Evolutionary conservation across 2,113 vertebrate genomes (phyloP).

Genomic region (Machaerirhynchus nigripectus): DNA sequence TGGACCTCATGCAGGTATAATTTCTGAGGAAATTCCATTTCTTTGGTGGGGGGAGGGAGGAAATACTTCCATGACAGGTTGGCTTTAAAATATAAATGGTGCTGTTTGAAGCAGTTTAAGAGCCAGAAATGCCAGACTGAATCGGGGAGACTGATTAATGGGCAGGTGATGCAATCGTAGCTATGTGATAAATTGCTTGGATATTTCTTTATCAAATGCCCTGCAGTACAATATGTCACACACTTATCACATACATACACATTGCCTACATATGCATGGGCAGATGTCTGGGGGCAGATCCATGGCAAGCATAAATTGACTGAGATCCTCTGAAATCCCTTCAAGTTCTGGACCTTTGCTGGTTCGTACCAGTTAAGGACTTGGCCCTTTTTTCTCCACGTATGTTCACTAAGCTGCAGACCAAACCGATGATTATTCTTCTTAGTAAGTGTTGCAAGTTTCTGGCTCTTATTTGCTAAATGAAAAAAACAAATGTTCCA

Average conservation of each 20-base stretch:
- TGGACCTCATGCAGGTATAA: neutral
- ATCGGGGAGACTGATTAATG: neutral
- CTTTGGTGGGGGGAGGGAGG: neutral
- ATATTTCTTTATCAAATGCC: constrained; percentile 35
- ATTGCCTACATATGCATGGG: fast-evolving
- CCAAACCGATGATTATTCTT: neutral
- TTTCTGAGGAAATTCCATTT: constrained; percentile 31
- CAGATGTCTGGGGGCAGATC: neutral
- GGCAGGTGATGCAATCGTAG: neutral
- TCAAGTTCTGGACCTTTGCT: neutral
- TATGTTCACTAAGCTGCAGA: neutral
- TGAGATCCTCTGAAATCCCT: neutral
- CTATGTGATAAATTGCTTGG: neutral
- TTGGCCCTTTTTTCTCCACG: neutral
- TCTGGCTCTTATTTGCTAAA: constrained; percentile 42
- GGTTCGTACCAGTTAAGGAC: neutral
- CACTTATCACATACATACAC: neutral
- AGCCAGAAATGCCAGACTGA: constrained; percentile 9
- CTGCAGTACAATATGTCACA: neutral
- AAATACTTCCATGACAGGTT: constrained; percentile 37
- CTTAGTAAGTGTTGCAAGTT: constrained; percentile 2
- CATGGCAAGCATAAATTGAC: neutral
- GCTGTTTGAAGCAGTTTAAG: constrained; percentile 19
- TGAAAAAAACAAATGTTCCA: constrained; percentile 22
- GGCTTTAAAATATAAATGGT: constrained; percentile 44